A percentile compares a stretch with the other conserved stretches of the same genome.
Conservation (phyloP, 2,113 vertebrate species). For the Camarhynchus parvulus region DNA sequence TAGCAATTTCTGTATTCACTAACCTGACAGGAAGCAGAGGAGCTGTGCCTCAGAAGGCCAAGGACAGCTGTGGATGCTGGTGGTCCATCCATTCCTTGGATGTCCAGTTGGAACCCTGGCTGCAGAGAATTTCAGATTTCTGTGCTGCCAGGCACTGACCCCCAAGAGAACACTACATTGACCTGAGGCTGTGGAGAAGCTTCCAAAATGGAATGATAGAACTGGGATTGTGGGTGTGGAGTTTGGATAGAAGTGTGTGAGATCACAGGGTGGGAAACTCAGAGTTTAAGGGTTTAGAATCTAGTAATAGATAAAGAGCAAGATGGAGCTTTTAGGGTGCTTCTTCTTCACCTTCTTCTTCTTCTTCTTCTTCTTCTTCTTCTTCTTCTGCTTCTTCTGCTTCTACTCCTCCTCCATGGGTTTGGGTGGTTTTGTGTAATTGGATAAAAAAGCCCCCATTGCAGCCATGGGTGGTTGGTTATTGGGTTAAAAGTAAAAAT, state of each 20-base stretch:
- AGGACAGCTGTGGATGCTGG: background rate
- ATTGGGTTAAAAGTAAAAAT: background rate
- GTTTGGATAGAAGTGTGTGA: background rate
- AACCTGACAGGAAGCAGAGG: background rate
- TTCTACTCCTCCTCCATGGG: background rate
- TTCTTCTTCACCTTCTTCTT: background rate
- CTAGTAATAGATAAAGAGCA: background rate
- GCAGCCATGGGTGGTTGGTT: accelerated
- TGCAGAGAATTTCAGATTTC: background rate
- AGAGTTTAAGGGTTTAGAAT: background rate
- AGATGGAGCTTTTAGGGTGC: background rate
- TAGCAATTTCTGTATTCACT: background rate
- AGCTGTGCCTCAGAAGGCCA: background rate
- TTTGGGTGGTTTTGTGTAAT: background rate
- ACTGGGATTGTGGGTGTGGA: background rate
- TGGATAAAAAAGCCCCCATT: background rate
- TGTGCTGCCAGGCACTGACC: background rate
- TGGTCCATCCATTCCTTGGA: background rate
- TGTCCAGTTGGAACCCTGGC: background rate
- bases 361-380: background rate
- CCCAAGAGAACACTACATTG: background rate
- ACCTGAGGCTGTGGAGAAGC: background rate
- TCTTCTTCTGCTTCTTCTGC: background rate
- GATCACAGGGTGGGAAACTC: background rate
- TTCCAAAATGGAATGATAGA: background rate